Percentiles rank a stretch among this genome's conserved stretches.
These are phyloP conservation scores for Aphaenogaster floridana DNA, from an alignment of 1,140 invertebrate genomes.

Conservation along the genomic window DNA sequence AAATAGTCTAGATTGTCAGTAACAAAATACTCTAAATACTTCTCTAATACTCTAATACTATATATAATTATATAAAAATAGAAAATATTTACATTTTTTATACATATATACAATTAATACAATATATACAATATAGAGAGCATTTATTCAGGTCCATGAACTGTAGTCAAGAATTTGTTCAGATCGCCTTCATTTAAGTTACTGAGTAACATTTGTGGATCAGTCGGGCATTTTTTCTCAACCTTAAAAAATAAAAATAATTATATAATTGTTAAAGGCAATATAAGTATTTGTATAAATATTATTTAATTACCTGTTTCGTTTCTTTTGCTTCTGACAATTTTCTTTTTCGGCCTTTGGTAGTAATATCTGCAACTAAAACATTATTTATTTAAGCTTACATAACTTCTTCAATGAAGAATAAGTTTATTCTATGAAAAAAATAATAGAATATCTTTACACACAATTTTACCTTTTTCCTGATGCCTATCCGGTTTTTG, in stretches of 20 bases:
- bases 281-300: not conserved
- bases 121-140: conserved; percentile 32
- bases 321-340: conserved; percentile 62
- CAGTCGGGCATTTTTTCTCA: conserved; percentile 73
- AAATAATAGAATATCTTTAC: not conserved
- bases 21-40: not conserved
- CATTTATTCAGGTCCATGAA: conserved; percentile 77
- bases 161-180: conserved; percentile 78
- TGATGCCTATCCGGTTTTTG: conserved; percentile 29
- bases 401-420: conserved; percentile 5
- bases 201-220: conserved; percentile 76
- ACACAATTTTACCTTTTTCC: conserved; percentile 59
- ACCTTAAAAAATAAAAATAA: conserved; percentile 53
- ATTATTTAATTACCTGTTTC: conserved; percentile 69
- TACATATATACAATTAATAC: conserved; percentile 7
- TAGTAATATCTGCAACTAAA: conserved; percentile 45
- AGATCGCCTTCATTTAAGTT: conserved; percentile 71
- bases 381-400: not conserved
- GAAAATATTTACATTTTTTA: conserved; percentile 32
- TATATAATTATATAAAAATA: conserved; percentile 34
- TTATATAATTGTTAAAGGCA: not conserved
- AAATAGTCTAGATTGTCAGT: not conserved
- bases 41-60: conserved; percentile 6
- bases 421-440: not conserved
- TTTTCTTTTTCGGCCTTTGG: conserved; percentile 74